Evolutionary conservation across 2,888 invertebrate genomes (phyloP).

Genomic region (Chrysotoxum bicinctum): DNA sequence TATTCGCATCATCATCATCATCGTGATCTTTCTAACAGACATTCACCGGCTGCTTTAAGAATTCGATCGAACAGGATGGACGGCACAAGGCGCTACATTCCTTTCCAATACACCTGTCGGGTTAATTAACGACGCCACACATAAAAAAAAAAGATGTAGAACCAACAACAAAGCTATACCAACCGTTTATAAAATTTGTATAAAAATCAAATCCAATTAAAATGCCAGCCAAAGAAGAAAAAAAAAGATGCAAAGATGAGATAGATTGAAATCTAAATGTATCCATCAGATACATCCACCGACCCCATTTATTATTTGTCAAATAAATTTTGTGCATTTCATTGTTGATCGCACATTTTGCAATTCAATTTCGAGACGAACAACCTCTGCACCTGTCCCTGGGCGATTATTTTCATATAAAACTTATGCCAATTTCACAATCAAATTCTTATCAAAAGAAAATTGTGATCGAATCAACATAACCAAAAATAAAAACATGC

Average conservation of each 20-base stretch:
- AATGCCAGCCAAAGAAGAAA: slow-evolving; percentile 41
- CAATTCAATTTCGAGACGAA: neutral
- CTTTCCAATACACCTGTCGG: slow-evolving; percentile 64
- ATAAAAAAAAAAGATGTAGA: slow-evolving; percentile 16
- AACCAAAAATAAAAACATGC: slow-evolving; percentile 28
- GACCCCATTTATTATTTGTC: slow-evolving; percentile 68
- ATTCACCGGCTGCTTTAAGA: slow-evolving; percentile 56
- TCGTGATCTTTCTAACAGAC: slow-evolving; percentile 54
- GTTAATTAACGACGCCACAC: slow-evolving; percentile 64
- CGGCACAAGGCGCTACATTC: slow-evolving; percentile 33
- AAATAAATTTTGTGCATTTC: slow-evolving; percentile 66
- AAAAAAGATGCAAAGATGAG: slow-evolving; percentile 34
- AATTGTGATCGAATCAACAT: slow-evolving; percentile 64
- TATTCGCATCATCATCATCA: slow-evolving; percentile 52
- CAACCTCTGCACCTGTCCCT: slow-evolving; percentile 50
- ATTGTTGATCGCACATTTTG: slow-evolving; percentile 28
- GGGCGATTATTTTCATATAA: slow-evolving; percentile 69
- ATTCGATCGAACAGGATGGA: slow-evolving; percentile 40
- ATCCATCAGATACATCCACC: slow-evolving; percentile 20
- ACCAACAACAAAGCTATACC: neutral
- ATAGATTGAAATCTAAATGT: slow-evolving; percentile 26
- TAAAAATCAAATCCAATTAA: slow-evolving; percentile 72
- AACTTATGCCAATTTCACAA: slow-evolving; percentile 71
- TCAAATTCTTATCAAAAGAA: slow-evolving; percentile 70
- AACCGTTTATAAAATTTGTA: slow-evolving; percentile 61